These are phyloP conservation scores for Acanthaster planci DNA, from an alignment of 35 echinoderm and acorn worm genomes.

Conservation along the genomic window DNA sequence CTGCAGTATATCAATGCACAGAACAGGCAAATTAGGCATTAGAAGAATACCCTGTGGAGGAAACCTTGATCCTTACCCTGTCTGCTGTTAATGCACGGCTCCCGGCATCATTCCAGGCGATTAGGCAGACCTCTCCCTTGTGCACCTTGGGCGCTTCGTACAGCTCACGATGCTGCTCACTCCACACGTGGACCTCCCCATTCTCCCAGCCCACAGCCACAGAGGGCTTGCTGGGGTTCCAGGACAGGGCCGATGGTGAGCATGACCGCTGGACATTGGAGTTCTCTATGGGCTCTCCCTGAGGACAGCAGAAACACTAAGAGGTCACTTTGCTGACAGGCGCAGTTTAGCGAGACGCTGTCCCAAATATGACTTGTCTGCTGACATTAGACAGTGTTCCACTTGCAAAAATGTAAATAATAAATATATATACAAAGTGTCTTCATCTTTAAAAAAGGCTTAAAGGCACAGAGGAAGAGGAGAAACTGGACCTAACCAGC, in stretches of 20 bases:
- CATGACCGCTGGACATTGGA: slow-evolving; percentile 76
- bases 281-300: slow-evolving; percentile 80
- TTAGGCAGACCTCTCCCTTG: slow-evolving; percentile 77
- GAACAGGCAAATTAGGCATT: too few species aligned
- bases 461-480: too few species aligned
- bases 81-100: slow-evolving; percentile 75
- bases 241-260: slow-evolving; percentile 67
- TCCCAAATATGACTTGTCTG: neutral
- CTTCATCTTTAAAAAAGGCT: neutral
- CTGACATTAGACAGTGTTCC: neutral
- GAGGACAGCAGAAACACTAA: neutral
- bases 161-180: slow-evolving; percentile 80
- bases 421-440: neutral
- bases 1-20: too few species aligned
- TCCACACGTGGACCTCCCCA: slow-evolving; percentile 89
- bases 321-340: neutral
- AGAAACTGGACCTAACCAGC: too few species aligned
- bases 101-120: slow-evolving; percentile 77
- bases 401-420: neutral
- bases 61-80: slow-evolving; percentile 74
- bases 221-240: slow-evolving; percentile 78
- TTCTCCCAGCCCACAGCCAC: slow-evolving; percentile 88
- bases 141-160: slow-evolving; percentile 81
- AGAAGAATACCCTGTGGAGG: too few species aligned
- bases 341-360: neutral